Evolutionary conservation across 2,797 vertebrate species (phyloP), one percentile per base, ranked within the genome.

Genomic region (Acridotheres tristis): DNA sequence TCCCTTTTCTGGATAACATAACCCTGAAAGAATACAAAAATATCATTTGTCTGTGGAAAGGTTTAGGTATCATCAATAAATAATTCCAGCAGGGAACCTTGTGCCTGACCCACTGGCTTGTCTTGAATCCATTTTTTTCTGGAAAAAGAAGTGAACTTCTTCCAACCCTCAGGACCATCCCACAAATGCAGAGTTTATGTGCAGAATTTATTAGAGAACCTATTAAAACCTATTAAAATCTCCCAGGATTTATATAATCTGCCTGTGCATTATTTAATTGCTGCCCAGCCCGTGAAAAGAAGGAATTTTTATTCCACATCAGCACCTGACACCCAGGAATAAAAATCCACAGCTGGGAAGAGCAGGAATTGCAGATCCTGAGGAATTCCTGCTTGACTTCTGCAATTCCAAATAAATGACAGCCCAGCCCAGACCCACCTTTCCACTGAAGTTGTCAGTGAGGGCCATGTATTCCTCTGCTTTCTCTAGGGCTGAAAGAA

Each of bases 1-100:
- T 99, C 99, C 94, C 96, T 98, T 88, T 99, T 99, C 94, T 99
- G 99, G 95, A 99, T 98, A 90, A 99, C 98, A 95, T 98, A 99
- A 57, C 99, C 99, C 99, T 99, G 94, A 16, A 92, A 95, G 62
- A 77, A 61, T 0, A 59, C 1, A 75, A 5, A 50, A 48, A 51
- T 4, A 27, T 0, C 15, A 65, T 76, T 89, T 43, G 50, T 32
- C 80, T 95, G 82, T 66, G 55, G 45, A 81, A 90, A 86, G 9
- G 22, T 69, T 67, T 5, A 47, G 67, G 18, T 50, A 51, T 22
- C 53, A 73, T 3, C 30, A 80, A 10, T 5, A 71, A 57, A 11
- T 36, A 25, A n/a, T 62, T 51, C 40, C n/a, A 43, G 43, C 57
- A 38, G 34, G 14, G 32, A 90, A n/a, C 9, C 23, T 13, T 17